These are phyloP conservation scores for Synergus itoensis DNA, from an alignment of 2,888 invertebrate genomes.

Conservation along the genomic window DNA sequence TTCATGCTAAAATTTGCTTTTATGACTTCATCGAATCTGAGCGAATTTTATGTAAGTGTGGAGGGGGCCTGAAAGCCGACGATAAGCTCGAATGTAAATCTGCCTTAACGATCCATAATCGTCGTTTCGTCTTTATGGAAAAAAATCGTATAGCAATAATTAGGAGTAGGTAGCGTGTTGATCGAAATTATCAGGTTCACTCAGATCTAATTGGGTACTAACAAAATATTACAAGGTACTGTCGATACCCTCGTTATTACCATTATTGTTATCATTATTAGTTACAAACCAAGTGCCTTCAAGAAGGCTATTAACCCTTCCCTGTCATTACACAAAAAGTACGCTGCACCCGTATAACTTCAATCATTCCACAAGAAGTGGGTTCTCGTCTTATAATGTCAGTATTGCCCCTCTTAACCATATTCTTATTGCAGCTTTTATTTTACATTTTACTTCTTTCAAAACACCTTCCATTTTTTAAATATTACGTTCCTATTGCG, in stretches of 20 bases:
- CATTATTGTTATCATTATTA: constrained; percentile 52
- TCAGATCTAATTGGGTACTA: constrained; percentile 54
- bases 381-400: constrained; percentile 11
- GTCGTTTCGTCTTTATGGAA: constrained; percentile 47
- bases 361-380: constrained; percentile 13
- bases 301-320: constrained; percentile 35
- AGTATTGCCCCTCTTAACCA: neutral
- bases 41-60: constrained; percentile 28
- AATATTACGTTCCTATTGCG: too few species aligned
- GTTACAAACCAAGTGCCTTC: constrained; percentile 49
- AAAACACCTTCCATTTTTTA: neutral
- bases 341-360: constrained; percentile 28
- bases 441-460: neutral
- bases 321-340: constrained; percentile 28
- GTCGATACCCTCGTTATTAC: constrained; percentile 48
- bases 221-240: constrained; percentile 57
- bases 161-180: constrained; percentile 53
- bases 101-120: constrained; percentile 52
- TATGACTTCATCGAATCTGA: constrained; percentile 51
- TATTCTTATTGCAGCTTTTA: constrained; percentile 13
- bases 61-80: constrained; percentile 42
- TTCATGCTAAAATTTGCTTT: constrained; percentile 42
- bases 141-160: constrained; percentile 49
- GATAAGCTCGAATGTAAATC: constrained; percentile 51
- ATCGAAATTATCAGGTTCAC: constrained; percentile 54